phyloP scores from a whole-genome alignment of 2,797 vertebrate species.

The Argentina silus region DNA sequence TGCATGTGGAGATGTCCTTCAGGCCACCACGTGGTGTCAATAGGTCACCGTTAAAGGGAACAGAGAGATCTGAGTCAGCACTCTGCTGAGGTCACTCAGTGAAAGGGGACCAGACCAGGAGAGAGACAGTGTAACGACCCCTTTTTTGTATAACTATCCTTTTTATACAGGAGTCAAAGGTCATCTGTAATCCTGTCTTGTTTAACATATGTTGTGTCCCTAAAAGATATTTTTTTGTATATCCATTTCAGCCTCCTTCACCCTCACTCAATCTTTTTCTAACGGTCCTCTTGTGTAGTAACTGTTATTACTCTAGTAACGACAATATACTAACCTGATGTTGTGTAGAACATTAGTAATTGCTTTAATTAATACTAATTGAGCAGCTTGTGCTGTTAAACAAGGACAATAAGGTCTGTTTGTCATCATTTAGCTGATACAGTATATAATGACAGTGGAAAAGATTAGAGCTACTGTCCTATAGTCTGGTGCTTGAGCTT shows the following conservation, averaged over 20 bases:
- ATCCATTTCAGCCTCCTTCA: no score
- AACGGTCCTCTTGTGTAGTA: no score
- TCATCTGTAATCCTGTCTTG: conserved; percentile 39
- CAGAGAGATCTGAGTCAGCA: conserved; percentile 68
- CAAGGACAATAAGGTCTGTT: no score
- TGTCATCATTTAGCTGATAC: neutral
- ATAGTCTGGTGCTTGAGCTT: neutral
- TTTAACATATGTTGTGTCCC: neutral
- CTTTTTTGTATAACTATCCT: conserved; percentile 44
- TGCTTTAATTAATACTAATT: no score
- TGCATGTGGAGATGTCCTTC: conserved; percentile 25
- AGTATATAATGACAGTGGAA: neutral
- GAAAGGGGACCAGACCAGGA: conserved; percentile 35
- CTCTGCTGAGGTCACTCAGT: conserved; percentile 42
- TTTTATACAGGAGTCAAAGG: conserved; percentile 57
- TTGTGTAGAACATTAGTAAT: no score
- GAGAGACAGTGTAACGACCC: conserved; percentile 28
- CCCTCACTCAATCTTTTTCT: no score
- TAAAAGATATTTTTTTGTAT: neutral
- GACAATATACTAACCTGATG: no score
- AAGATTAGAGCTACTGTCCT: neutral
- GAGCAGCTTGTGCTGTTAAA: no score
- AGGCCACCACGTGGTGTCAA: conserved; percentile 56
- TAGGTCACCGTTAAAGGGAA: conserved; percentile 64
- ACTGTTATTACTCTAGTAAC: no score